Conservation (phyloP, 2,797 vertebrate species). For the Syngnathus acus region DNA sequence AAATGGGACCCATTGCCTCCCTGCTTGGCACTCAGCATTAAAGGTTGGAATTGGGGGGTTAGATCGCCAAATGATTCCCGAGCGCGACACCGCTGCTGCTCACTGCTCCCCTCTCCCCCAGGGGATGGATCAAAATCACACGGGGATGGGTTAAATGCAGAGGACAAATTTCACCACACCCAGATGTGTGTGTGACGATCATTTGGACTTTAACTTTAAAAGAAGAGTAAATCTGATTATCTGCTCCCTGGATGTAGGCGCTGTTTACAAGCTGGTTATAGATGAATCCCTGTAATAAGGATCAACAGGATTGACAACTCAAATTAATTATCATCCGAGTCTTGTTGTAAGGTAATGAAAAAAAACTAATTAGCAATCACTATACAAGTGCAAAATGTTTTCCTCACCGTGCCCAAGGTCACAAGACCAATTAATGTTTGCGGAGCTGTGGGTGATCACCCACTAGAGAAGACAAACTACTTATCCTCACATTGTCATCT, state of each 20-base stretch:
- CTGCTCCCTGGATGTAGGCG: constrained; percentile 20
- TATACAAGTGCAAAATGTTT: constrained; percentile 42
- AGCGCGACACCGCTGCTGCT: too few relatives aligned
- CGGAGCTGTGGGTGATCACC: constrained; percentile 39
- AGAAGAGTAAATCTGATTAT: constrained; percentile 42
- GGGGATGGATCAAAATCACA: too few relatives aligned
- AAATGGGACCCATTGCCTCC: too few relatives aligned
- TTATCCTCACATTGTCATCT: constrained; percentile 44
- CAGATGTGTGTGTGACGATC: too few relatives aligned
- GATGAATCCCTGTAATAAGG: constrained; percentile 37
- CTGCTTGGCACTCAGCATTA: too few relatives aligned
- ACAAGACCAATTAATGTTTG: constrained; percentile 51
- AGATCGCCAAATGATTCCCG: too few relatives aligned
- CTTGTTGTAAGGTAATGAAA: constrained; percentile 33
- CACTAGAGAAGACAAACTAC: constrained; percentile 29
- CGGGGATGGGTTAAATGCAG: too few relatives aligned
- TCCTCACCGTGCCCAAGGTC: constrained; percentile 46
- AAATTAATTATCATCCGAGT: constrained; percentile 50
- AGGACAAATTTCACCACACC: too few relatives aligned
- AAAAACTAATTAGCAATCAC: constrained; percentile 50
- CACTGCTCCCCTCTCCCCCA: too few relatives aligned
- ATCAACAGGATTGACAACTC: constrained; percentile 39
- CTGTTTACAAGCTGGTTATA: constrained; percentile 47
- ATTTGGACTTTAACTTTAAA: too few relatives aligned
- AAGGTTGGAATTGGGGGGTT: too few relatives aligned